phyloP scores from a whole-genome alignment of 2,113 vertebrate genomes.

The Bubo scandiacus region DNA sequence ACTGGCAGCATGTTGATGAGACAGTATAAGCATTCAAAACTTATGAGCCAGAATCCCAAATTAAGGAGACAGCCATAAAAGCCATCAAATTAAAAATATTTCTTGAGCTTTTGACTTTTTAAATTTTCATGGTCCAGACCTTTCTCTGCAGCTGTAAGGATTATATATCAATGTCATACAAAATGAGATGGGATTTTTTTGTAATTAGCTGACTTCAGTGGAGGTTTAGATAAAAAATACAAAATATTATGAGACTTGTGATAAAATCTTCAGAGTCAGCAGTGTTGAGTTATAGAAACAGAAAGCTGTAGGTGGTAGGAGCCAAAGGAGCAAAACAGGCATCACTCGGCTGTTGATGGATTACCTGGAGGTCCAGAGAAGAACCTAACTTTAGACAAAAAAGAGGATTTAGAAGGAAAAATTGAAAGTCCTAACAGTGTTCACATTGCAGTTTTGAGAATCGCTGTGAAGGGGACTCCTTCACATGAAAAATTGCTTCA shows the following conservation, averaged over 20 bases:
- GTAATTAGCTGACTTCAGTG: conserved; percentile 29
- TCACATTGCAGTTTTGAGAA: not conserved
- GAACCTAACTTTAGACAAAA: not conserved
- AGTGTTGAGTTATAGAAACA: conserved; percentile 26
- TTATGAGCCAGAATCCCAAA: not conserved
- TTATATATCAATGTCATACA: not conserved
- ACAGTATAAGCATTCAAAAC: not conserved
- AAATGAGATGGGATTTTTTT: not conserved
- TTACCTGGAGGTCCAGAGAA: not conserved
- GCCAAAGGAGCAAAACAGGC: not conserved
- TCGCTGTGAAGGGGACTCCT: not conserved
- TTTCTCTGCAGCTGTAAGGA: not conserved
- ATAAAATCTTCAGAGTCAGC: conserved; percentile 48
- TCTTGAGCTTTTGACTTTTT: not conserved
- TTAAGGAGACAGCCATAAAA: not conserved
- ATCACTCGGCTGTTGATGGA: not conserved
- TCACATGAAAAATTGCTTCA: not conserved
- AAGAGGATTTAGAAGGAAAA: not conserved
- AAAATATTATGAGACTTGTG: conserved; percentile 30
- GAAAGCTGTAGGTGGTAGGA: conserved; percentile 20
- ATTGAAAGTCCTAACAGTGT: not conserved
- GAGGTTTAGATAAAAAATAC: conserved; percentile 35
- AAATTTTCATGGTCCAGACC: not conserved
- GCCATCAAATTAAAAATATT: not conserved
- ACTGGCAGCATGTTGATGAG: not conserved